Evolutionary conservation across 2,888 invertebrate species (phyloP).

Genomic region (Abrostola triplasia): DNA sequence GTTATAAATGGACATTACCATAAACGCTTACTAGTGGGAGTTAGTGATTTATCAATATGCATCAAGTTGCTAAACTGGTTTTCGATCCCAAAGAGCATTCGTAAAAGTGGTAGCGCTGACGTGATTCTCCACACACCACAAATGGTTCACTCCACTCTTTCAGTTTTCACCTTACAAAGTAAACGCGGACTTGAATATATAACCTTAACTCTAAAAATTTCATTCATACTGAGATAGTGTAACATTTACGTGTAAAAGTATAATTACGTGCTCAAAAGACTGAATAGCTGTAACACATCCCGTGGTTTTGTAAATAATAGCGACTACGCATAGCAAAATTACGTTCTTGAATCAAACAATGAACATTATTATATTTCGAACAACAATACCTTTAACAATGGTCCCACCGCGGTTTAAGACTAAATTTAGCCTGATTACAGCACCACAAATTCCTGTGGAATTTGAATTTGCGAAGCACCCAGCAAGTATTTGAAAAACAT

Average conservation of each 20-base stretch:
- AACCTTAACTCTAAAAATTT: conserved; percentile 20
- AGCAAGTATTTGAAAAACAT: conserved; percentile 59
- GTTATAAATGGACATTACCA: conserved; percentile 23
- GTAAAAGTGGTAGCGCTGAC: conserved; percentile 61
- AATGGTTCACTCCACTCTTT: conserved; percentile 41
- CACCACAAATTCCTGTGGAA: conserved; percentile 15
- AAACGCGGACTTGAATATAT: conserved; percentile 5
- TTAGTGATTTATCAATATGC: conserved; percentile 52
- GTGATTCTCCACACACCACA: conserved; percentile 56
- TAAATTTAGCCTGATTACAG: conserved; percentile 30
- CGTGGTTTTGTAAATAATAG: conserved; percentile 25
- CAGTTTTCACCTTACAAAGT: conserved; percentile 53
- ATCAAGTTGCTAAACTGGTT: conserved; percentile 61
- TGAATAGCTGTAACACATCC: conserved; percentile 3
- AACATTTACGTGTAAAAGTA: conserved; percentile 3
- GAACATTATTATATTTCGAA: conserved; percentile 16
- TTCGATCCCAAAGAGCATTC: conserved; percentile 59
- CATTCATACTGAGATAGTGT: not conserved
- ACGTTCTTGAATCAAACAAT: conserved; percentile 24
- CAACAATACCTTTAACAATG: conserved; percentile 20
- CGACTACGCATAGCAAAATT: conserved; percentile 2
- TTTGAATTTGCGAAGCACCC: conserved; percentile 19
- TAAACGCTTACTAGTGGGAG: conserved; percentile 34
- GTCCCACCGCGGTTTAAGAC: conserved; percentile 10
- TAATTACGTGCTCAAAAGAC: not conserved